Conservation (phyloP, 2,113 vertebrate genomes). For the Oriolus oriolus region DNA sequence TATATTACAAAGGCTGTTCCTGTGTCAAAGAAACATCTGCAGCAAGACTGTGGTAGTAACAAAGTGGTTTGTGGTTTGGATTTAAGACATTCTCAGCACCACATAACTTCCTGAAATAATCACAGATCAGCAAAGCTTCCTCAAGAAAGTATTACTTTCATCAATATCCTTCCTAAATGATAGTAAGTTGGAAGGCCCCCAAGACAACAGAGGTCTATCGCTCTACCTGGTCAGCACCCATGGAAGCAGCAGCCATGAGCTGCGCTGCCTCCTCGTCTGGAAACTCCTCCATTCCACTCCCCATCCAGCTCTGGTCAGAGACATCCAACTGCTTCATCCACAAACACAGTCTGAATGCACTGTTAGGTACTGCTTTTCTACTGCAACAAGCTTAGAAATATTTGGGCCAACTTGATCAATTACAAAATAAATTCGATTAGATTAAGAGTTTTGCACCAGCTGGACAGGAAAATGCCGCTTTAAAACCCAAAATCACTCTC, state of each 20-base stretch:
- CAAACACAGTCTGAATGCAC: too few relatives aligned
- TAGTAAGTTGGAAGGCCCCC: neutral
- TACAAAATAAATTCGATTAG: neutral
- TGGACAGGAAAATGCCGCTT: neutral
- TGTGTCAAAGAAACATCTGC: neutral
- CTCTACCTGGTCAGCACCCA: neutral
- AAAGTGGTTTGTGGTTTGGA: conserved; percentile 41
- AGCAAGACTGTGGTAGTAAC: neutral
- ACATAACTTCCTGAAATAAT: conserved; percentile 31
- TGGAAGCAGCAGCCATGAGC: neutral
- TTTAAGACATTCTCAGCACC: neutral
- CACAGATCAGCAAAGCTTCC: neutral
- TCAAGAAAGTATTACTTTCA: neutral
- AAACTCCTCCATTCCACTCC: neutral
- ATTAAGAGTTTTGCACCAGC: neutral
- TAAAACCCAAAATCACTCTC: neutral
- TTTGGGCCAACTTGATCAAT: neutral
- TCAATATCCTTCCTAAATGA: neutral
- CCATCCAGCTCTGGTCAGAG: neutral
- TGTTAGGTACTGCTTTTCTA: neutral
- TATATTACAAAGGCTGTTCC: neutral
- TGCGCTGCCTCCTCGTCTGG: neutral
- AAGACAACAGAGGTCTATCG: neutral
- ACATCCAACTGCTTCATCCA: neutral
- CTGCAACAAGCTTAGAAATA: neutral